Base-by-base conservation (phyloP, 1,140 invertebrate genomes). In the Heliconius melpomene region DNA sequence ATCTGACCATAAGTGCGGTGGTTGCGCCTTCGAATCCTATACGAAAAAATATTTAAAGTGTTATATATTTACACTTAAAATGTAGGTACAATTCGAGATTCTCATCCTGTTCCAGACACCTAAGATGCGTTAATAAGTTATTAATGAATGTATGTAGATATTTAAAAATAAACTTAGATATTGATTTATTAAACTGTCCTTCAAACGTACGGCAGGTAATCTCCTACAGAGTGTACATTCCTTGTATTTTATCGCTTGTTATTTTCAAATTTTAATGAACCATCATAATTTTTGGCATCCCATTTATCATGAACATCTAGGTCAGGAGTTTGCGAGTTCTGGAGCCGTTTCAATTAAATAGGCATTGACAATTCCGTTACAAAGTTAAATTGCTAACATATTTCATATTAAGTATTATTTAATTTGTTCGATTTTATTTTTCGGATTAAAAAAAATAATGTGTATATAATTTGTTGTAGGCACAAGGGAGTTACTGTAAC, bases 281-380 rank as follows among this genome's bases (percentile, higher is more conserved):
- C 79, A 75, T 81, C 76, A 60, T 75, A 54, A 81, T 78, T 81
- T 66, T 78, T 81, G 79, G 79, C 79, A 81, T 70, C 72, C 38
- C 75, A 81, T 81, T 81, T 81, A 81, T 81, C 79, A 81, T 78
- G 75, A 79, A 57, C 74, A 80, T 81, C 79, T 78, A 78, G 79
- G 79, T 81, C 76, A 81, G 60, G 23, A 29, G 76, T 78, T 81
- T 29, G 75, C 79, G 40, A 74, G 74, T 80, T 80, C 78, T 78
- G 79, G 79, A 81, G 75, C 79, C 57, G 72, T 74, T 81, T 81
- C 79, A 81, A 81, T 81, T 78, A 71, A 73, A 75, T 72, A 54
- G 54, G 72, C 74, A 73, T 50, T 76, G 60, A 73, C 79, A 60
- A 72, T 46, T 79, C 46, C 72, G 77, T 78, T 72, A 78, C 46